Evolutionary conservation across 37 sponge, comb jelly and placozoan species (phyloP).

Genomic region (Lycopodina hypogea): DNA sequence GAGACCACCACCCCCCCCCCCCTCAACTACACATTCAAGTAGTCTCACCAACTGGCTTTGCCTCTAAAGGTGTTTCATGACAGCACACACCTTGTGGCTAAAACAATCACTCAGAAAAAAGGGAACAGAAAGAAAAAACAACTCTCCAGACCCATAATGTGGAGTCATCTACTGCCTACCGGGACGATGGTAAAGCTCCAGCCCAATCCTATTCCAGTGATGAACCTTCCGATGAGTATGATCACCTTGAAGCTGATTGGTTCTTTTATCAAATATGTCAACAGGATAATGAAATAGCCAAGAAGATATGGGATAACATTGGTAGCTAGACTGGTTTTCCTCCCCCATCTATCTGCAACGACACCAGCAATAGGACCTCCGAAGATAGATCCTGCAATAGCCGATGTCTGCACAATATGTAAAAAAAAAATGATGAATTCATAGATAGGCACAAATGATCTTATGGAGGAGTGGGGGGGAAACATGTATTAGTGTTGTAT

Average conservation of each 20-base stretch:
- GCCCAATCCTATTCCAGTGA: slow-evolving; percentile 52
- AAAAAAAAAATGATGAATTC: not conserved
- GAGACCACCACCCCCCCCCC: too few relatives aligned
- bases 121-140: too few relatives aligned
- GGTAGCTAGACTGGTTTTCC: slow-evolving; percentile 28
- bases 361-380: slow-evolving; percentile 42
- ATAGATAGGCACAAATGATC: not conserved
- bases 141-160: too few relatives aligned
- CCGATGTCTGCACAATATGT: slow-evolving; percentile 27
- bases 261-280: not conserved
- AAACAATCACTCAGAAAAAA: too few relatives aligned
- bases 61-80: too few relatives aligned
- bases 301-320: slow-evolving; percentile 17
- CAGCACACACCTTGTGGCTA: too few relatives aligned
- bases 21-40: too few relatives aligned
- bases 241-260: slow-evolving; percentile 5
- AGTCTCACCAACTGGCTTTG: too few relatives aligned
- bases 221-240: slow-evolving; percentile 26
- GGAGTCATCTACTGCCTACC: slow-evolving; percentile 20
- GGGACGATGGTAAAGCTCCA: slow-evolving; percentile 17
- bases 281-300: slow-evolving; percentile 38
- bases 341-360: slow-evolving; percentile 27
- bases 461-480: too few relatives aligned
- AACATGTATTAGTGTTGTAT: too few relatives aligned
- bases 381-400: slow-evolving; percentile 27